Evolutionary conservation across 2,888 invertebrate species (phyloP).

Genomic region (Chymomyza amoena): DNA sequence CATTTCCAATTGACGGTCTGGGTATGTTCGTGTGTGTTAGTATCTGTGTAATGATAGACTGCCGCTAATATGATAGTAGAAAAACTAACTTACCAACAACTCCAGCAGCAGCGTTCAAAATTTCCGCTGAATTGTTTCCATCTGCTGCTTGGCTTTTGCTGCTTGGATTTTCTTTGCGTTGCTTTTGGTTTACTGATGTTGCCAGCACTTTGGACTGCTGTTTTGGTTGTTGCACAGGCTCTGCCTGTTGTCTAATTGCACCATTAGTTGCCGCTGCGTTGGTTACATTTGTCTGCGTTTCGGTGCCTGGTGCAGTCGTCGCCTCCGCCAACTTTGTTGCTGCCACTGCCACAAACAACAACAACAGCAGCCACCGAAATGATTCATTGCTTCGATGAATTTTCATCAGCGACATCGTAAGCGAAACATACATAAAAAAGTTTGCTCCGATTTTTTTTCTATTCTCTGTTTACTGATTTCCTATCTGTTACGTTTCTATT

Average conservation of each 20-base stretch:
- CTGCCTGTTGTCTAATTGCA: constrained; percentile 67
- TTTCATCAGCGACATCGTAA: constrained; percentile 75
- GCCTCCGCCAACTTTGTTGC: constrained; percentile 44
- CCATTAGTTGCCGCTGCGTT: constrained; percentile 53
- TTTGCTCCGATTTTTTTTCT: constrained; percentile 18
- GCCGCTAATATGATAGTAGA: constrained; percentile 23
- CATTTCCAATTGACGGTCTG: constrained; percentile 34
- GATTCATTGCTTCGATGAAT: constrained; percentile 75
- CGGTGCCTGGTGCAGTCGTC: constrained; percentile 37
- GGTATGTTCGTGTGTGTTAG: not conserved
- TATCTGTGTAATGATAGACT: constrained; percentile 7
- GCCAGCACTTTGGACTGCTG: constrained; percentile 25
- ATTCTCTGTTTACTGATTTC: constrained; percentile 46
- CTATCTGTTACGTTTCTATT: constrained; percentile 56
- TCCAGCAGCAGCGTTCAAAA: constrained; percentile 58
- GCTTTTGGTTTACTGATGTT: constrained; percentile 20
- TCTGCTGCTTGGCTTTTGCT: constrained; percentile 40
- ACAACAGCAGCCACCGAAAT: constrained; percentile 67
- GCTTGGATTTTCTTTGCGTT: constrained; percentile 37
- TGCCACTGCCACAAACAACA: constrained; percentile 43
- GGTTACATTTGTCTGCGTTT: constrained; percentile 65
- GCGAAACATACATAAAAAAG: constrained; percentile 66
- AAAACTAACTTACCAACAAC: constrained; percentile 56
- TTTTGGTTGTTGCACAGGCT: constrained; percentile 13
- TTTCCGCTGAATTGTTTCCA: constrained; percentile 60